Evolutionary conservation across 1,140 invertebrate species (phyloP).

Genomic region (Aleiodes sp.): DNA sequence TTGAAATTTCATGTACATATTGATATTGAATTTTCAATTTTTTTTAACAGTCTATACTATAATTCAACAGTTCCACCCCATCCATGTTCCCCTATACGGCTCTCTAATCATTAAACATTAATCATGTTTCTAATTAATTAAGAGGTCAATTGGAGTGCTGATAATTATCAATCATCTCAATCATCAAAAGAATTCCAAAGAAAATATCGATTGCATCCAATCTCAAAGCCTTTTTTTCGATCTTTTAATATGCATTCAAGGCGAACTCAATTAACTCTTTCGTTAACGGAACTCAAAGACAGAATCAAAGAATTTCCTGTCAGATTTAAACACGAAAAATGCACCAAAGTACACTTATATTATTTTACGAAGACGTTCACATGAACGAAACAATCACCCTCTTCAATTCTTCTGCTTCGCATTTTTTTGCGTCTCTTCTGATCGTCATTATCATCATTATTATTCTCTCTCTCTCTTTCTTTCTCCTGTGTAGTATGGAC

Average conservation of each 20-base stretch:
- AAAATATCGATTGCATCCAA: neutral
- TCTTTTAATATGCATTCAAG: neutral
- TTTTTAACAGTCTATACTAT: too few species aligned
- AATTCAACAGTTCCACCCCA: too few species aligned
- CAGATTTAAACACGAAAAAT: neutral
- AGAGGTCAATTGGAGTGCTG: neutral
- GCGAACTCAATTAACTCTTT: neutral
- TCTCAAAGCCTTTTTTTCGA: neutral
- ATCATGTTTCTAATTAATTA: neutral
- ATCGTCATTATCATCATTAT: neutral
- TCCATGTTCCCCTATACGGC: too few species aligned
- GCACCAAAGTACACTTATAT: neutral
- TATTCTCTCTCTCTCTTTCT: neutral
- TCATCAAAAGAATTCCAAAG: neutral
- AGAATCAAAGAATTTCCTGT: neutral
- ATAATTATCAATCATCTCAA: neutral
- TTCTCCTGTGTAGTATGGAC: conserved; percentile 52
- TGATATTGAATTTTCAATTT: too few species aligned
- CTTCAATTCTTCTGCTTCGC: neutral
- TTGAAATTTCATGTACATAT: too few species aligned
- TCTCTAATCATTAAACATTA: too few species aligned
- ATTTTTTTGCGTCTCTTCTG: neutral
- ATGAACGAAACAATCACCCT: conserved; percentile 3
- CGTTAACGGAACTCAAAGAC: conserved; percentile 8
- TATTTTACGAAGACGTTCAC: conserved; percentile 13